These are phyloP conservation scores for Danio jaintianensis DNA, from an alignment of 2,797 vertebrate species.

Conservation along the genomic window DNA sequence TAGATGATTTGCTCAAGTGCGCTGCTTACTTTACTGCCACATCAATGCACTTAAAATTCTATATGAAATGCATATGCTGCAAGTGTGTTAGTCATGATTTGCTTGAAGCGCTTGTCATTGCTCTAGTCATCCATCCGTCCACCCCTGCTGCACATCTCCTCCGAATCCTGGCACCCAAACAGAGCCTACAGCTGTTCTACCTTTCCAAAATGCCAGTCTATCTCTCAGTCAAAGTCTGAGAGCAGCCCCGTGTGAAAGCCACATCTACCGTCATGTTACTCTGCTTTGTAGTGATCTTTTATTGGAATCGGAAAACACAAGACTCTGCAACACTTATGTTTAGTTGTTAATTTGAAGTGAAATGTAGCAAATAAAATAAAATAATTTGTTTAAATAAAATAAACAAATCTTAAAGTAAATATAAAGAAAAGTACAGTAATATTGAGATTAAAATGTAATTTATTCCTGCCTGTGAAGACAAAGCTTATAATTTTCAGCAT, in stretches of 20 bases:
- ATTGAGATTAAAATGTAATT: neutral
- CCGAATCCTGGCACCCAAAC: slow-evolving; percentile 36
- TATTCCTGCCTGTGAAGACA: neutral
- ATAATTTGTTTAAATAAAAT: no score
- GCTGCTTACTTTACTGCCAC: slow-evolving; percentile 44
- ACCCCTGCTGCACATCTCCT: slow-evolving; percentile 35
- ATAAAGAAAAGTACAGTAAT: no score
- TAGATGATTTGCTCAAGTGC: slow-evolving; percentile 24
- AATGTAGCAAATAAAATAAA: no score
- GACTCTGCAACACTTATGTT: no score
- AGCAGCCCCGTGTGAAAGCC: slow-evolving; percentile 22
- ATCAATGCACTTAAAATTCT: slow-evolving; percentile 55
- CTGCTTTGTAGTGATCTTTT: neutral
- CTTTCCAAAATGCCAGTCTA: slow-evolving; percentile 50
- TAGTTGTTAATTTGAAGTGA: no score
- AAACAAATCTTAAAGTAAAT: no score
- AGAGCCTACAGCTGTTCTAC: slow-evolving; percentile 53
- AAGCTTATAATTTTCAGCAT: neutral
- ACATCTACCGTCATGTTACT: neutral
- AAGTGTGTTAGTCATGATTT: slow-evolving; percentile 67
- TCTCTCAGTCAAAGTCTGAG: slow-evolving; percentile 47
- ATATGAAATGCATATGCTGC: slow-evolving; percentile 54
- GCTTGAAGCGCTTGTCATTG: slow-evolving; percentile 67
- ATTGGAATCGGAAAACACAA: no score
- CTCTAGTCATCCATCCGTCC: slow-evolving; percentile 59